These are phyloP conservation scores for Gambusia affinis DNA, from an alignment of 2,113 vertebrate genomes.

Conservation along the genomic window DNA sequence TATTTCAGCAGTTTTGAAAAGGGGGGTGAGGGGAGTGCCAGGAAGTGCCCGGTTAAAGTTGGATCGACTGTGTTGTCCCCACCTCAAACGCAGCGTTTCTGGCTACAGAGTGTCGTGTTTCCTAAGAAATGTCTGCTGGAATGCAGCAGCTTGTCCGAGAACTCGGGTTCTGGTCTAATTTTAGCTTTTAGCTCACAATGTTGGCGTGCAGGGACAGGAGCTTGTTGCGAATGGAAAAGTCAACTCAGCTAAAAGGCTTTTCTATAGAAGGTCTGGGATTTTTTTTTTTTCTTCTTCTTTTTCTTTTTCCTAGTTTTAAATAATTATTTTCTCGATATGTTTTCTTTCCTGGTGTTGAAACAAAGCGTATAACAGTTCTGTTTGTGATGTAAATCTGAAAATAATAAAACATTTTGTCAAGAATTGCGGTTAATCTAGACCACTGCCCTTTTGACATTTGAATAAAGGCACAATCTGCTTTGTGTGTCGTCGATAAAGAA, in stretches of 20 bases:
- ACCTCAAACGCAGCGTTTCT: constrained; percentile 66
- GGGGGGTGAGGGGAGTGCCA: too few species aligned
- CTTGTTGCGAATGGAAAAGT: constrained; percentile 71
- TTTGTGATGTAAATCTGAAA: too few species aligned
- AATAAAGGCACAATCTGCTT: neutral
- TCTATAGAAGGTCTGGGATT: constrained; percentile 9
- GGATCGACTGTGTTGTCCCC: constrained; percentile 33
- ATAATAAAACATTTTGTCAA: neutral
- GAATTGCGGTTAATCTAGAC: neutral
- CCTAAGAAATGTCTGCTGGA: constrained; percentile 70
- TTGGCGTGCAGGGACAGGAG: constrained; percentile 70
- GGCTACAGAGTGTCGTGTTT: constrained; percentile 74
- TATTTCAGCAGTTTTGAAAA: neutral
- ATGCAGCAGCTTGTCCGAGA: constrained; percentile 78
- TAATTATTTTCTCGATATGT: neutral
- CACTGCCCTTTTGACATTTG: neutral
- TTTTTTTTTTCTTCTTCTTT: neutral
- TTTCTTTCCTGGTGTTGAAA: neutral
- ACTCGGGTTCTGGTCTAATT: constrained; percentile 74
- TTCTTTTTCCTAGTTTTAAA: neutral
- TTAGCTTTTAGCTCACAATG: constrained; percentile 74
- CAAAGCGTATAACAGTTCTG: neutral
- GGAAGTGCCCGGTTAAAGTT: constrained; percentile 10
- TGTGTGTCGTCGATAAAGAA: neutral
- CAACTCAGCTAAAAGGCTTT: constrained; percentile 26